Percentiles rank a stretch among this genome's conserved stretches.
Conservation (phyloP, 2,797 vertebrate genomes). For the Siniperca undulata region DNA sequence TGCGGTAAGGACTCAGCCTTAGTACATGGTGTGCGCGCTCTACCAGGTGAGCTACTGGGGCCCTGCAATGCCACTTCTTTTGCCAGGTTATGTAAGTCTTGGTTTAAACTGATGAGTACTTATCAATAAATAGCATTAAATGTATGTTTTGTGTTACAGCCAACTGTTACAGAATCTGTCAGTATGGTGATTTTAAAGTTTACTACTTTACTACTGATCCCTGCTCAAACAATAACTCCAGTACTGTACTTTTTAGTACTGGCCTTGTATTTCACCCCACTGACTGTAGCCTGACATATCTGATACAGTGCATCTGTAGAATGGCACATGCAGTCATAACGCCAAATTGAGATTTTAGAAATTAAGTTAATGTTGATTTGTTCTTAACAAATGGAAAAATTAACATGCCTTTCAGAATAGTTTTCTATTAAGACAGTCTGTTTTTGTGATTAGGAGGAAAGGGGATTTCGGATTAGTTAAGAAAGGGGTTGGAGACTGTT, state of each 20-base stretch:
- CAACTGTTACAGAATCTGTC: conserved; percentile 3
- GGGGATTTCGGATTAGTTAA: background rate
- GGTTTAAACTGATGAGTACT: conserved; percentile 15
- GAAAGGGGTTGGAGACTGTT: conserved; percentile 7
- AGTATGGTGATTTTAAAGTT: conserved; percentile 30
- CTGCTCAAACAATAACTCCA: conserved; percentile 16
- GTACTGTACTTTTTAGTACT: background rate
- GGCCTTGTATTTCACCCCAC: conserved; percentile 3
- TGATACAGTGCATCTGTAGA: conserved; percentile 51
- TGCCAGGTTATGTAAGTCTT: background rate
- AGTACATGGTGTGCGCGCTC: too few species aligned
- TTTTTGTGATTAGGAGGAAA: conserved; percentile 24
- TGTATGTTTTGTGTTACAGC: background rate
- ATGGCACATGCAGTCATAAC: conserved; percentile 26
- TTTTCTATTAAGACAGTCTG: conserved; percentile 39
- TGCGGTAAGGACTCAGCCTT: too few species aligned
- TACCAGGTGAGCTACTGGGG: too few species aligned
- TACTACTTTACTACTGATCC: conserved; percentile 4
- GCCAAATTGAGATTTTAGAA: conserved; percentile 31
- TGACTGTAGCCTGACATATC: conserved; percentile 42
- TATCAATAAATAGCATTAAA: background rate
- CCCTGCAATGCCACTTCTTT: conserved; percentile 3
- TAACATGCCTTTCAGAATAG: background rate
- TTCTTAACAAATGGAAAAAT: conserved; percentile 22
- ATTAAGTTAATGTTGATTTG: background rate